phyloP scores from a whole-genome alignment of 2,888 invertebrate species.

The Hanleya hanleyi region DNA sequence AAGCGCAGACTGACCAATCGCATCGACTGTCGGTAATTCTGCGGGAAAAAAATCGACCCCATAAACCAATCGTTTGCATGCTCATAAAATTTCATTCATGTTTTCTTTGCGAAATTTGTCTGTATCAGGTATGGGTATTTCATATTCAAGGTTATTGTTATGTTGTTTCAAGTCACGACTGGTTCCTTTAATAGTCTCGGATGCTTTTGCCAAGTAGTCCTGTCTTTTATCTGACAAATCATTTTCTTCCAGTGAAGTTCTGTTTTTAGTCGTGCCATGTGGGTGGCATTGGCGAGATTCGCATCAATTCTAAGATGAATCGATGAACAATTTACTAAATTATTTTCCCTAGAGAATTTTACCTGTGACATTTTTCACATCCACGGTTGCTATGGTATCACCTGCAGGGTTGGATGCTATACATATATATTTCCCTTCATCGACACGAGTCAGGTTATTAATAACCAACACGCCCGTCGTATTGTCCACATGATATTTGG shows the following conservation, averaged over 20 bases:
- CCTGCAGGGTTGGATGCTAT: slow-evolving; percentile 4
- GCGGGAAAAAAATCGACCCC: not conserved
- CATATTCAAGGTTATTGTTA: too few species aligned
- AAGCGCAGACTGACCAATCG: not conserved
- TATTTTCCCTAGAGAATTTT: too few species aligned
- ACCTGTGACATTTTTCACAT: slow-evolving; percentile 9
- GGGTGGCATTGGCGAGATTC: too few species aligned
- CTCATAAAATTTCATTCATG: not conserved
- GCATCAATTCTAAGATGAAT: too few species aligned
- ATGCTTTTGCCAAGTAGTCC: too few species aligned
- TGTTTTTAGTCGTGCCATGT: too few species aligned
- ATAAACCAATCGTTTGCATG: not conserved
- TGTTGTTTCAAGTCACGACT: too few species aligned
- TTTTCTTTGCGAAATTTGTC: not conserved
- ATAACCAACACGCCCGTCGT: not conserved
- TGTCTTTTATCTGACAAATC: too few species aligned
- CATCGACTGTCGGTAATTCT: not conserved
- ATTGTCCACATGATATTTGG: slow-evolving; percentile 6
- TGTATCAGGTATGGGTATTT: too few species aligned
- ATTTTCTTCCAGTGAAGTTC: too few species aligned
- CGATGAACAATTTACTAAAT: too few species aligned
- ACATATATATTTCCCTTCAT: slow-evolving; percentile 5
- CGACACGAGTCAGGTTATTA: not conserved
- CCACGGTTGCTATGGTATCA: slow-evolving; percentile 11
- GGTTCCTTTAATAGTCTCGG: too few species aligned